Conservation (phyloP, 1,140 invertebrate species). For the Formica selysi region DNA sequence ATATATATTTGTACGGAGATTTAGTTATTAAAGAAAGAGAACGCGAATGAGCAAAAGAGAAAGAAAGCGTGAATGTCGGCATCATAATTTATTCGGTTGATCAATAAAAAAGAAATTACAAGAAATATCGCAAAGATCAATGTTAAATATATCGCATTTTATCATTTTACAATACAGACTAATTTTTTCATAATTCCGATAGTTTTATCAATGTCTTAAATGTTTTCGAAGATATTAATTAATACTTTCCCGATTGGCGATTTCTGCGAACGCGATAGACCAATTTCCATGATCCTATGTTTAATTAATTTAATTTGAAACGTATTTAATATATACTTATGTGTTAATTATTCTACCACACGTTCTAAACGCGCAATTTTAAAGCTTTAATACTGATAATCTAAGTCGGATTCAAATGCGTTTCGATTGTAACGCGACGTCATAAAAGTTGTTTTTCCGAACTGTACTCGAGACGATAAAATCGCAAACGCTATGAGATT, state of each 20-base stretch:
- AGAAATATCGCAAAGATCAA: background rate
- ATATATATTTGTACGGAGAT: slow-evolving; percentile 62
- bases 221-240: background rate
- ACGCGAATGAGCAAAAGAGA: background rate
- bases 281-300: too few species aligned
- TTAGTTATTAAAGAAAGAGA: slow-evolving; percentile 53
- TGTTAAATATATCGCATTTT: slow-evolving; percentile 11
- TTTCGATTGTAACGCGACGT: background rate
- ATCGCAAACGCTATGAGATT: slow-evolving; percentile 3
- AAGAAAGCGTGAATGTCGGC: slow-evolving; percentile 13
- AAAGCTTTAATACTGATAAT: background rate
- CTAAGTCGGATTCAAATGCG: background rate
- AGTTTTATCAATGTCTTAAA: background rate
- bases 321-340: too few species aligned
- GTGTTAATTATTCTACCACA: background rate
- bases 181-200: background rate
- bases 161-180: background rate
- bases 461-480: background rate
- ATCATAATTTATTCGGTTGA: slow-evolving; percentile 14
- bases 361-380: background rate
- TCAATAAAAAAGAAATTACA: slow-evolving; percentile 10
- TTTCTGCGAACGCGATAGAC: too few species aligned
- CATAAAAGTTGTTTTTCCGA: slow-evolving; percentile 8
- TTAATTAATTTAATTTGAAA: too few species aligned
- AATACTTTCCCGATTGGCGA: background rate